Base-by-base conservation (phyloP, 1,140 invertebrate species). In the Radopholus similis region DNA sequence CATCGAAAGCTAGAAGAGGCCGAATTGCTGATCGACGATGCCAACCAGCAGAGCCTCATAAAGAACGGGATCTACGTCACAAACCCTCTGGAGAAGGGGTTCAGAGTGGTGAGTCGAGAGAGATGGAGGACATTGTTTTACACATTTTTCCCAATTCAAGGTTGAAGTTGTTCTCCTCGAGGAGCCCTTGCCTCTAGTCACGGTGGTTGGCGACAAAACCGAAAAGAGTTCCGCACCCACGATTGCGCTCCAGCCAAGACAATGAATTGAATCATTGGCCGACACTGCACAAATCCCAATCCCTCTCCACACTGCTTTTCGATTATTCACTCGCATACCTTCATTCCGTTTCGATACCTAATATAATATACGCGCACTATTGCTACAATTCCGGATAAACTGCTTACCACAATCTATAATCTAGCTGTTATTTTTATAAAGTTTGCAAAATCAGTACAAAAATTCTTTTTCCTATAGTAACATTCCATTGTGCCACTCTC, bases 81-180 rank as follows among this genome's bases (percentile, higher is more conserved):
- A 1, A 72, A 70, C 53, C 68, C 68, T 32, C 32, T 70, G 15
- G 68, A 70, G 32, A 70, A 70, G 37, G 68, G 68, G 26, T 72
- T 70, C n/a, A 72, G 68, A 72, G 69, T 64, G 68, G 68, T 72
- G 58, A 15, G 38, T 28, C 32, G 11, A 13, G 6, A 4, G 6
- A 59, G 3, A 15, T 49, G 26, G 15, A 15, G 15, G 8, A 37
- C 21, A 23, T 11, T 38, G 23, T 57, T 57, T 18, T 11, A 44
- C 26, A 44, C 26, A 26, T 62, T 21, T 60, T 60, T 18, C 2
- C 38, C 2, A 65, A 38, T 54, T 69, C 32, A 44, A 67, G 68
- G 57, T 70, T 37, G 68, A 70, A 72, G 55, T 70, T 64, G 68
- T 72, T 13, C n/a, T 70, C 23, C 49, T 70, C 5, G 65, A 70